Evolutionary conservation across 2,797 vertebrate species (phyloP), one percentile per base, ranked within the genome.

Genomic region (Gymnocypris eckloni): DNA sequence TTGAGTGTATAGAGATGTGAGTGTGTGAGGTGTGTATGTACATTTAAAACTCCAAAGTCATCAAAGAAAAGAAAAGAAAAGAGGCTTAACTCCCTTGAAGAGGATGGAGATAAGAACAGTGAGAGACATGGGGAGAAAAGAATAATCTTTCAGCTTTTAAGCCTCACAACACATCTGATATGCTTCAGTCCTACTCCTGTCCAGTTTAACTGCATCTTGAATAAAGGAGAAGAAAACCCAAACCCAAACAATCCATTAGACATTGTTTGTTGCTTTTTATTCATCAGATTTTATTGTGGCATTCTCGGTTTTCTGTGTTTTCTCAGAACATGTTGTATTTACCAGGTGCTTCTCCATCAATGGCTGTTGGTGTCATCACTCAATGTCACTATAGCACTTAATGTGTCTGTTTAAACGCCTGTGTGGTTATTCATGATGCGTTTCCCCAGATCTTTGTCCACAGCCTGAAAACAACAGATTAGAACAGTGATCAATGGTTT

Each of bases 41-140:
- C 9, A 39, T 89, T 92, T 90, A 88, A 92, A 92, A 93, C 91
- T 91, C 91, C 5, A 89, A 90, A 91, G 91, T 91, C 91, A 69
- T n/a, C 64, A 56, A 83, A 92, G 88, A 86, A 93, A 93, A 92
- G 88, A 86, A 93, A 93, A 92, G 90, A 94, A 93, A 93, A 92
- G 90, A 94, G 90, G 91, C 90, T 93, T 93, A 86, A 90, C 87
- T 89, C 86, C 86, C 87, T 81, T 80, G n/a, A 80, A 37, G 79
- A 88, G 86, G 70, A 70, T 69, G 20, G 25, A 80, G 59, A 33
- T 67, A 11, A 11, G 13, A 18, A 75, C 20, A 67, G 28, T 50
- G 43, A n/a, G 41, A 83, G n/a, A 61, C 48, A 82, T 39, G 45
- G 89, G 84, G 43, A 73, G 43, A 86, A 76, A 70, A 85, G 59